Base-by-base conservation (phyloP, 2,113 vertebrate species). In the Tinamus guttatus region DNA sequence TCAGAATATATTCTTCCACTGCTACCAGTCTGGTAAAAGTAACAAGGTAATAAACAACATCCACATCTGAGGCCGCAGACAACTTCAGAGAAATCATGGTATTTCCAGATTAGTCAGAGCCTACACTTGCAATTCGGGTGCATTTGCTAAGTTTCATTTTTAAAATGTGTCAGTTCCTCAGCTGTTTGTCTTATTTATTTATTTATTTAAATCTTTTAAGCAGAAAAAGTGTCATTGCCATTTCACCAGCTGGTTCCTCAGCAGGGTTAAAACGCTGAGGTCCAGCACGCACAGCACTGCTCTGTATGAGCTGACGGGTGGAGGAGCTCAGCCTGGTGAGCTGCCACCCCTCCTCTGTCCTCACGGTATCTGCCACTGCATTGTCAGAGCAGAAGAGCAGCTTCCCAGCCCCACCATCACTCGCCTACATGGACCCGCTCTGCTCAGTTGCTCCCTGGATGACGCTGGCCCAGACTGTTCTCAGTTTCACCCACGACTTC, bases 381-480 rank as follows among this genome's bases (percentile, higher is more conserved):
- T 75, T 7, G 1, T n/a, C 2, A 0, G n/a, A 76, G 62, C 0
- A 3, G 34, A 41, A 52, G n/a, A 85, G 43, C 32, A 67, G 19
- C 18, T 10, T 18, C 89, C 24, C 51, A 47, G 20, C 56, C 13
- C 30, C 54, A 41, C 2, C 43, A 65, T 16, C 18, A 24, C 51
- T 25, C 25, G 47, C 13, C 15, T 34, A 47, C 63, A 30, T 25
- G 30, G 28, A 30, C 6, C 28, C 13, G 4, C 54, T 56, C 54
- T 56, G 65, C 21, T 22, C 62, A 32, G 7, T 59, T 12, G 28
- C 30, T 75, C 51, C 65, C 62, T 47, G 1, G 2, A 5, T 21
- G 28, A 38, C 4, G 2, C 69, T 13, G 13, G 13, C 22, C 24
- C 38, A 51, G 54, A 62, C 34, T 18, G 68, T 56, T 47, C 13